These are phyloP conservation scores for Lonchura striata DNA, from an alignment of 2,113 vertebrate genomes.

Conservation along the genomic window DNA sequence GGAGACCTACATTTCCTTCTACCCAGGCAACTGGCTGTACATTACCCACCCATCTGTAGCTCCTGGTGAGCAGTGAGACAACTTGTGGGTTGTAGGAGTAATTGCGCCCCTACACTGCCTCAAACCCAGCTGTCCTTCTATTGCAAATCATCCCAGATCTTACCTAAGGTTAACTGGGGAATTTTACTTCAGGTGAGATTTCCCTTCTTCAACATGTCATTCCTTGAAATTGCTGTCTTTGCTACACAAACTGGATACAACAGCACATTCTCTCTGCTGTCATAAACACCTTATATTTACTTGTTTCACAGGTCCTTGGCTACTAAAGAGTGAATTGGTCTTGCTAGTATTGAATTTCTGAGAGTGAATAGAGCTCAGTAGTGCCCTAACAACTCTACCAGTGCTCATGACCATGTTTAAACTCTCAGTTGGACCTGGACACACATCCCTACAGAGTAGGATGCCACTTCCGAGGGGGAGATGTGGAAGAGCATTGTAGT, in stretches of 20 bases:
- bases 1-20: not conserved
- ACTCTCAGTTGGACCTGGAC: accelerated
- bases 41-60: not conserved
- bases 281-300: not conserved
- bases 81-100: not conserved
- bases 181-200: not conserved
- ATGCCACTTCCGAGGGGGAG: not conserved
- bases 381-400: not conserved
- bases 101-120: not conserved
- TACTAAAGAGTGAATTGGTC: not conserved
- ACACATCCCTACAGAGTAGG: accelerated
- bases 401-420: not conserved
- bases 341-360: not conserved
- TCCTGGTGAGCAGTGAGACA: not conserved
- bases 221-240: not conserved
- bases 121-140: not conserved
- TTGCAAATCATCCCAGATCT: not conserved
- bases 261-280: not conserved
- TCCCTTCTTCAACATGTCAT: not conserved
- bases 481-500: not conserved
- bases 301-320: not conserved
- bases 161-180: not conserved
- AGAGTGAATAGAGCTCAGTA: not conserved
- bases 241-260: not conserved
- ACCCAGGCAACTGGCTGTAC: not conserved